These are phyloP conservation scores for Romanogobio albipinnatus DNA, from an alignment of 2,113 vertebrate genomes.

Conservation along the genomic window DNA sequence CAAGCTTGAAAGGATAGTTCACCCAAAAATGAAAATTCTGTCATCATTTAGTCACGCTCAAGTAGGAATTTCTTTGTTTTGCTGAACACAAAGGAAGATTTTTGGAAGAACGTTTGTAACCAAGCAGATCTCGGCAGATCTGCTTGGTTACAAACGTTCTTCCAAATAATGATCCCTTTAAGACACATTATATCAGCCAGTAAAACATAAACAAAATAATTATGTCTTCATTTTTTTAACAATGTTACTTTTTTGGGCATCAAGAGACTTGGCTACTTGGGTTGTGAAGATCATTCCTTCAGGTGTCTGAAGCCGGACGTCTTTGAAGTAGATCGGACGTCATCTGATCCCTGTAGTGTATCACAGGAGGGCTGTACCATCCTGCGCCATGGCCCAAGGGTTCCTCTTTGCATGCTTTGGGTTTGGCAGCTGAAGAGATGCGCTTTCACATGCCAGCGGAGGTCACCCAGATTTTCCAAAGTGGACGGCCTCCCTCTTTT, in stretches of 20 bases:
- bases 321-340: constrained; percentile 8
- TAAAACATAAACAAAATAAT: neutral
- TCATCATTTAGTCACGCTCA: too few relatives aligned
- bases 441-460: constrained; percentile 71
- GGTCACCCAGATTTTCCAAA: constrained; percentile 78
- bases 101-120: too few relatives aligned
- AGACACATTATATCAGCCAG: neutral
- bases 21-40: too few relatives aligned
- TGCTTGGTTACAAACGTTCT: too few relatives aligned
- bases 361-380: constrained; percentile 59
- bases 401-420: constrained; percentile 65
- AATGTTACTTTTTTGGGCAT: neutral
- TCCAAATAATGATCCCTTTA: too few relatives aligned
- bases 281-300: neutral
- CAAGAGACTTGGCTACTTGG: neutral
- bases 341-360: constrained; percentile 24
- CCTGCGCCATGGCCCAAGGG: constrained; percentile 70
- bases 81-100: too few relatives aligned
- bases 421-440: constrained; percentile 75
- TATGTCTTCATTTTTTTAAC: neutral
- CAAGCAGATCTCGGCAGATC: too few relatives aligned
- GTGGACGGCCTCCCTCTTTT: constrained; percentile 75
- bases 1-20: too few relatives aligned
- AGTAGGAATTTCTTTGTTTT: too few relatives aligned
- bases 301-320: neutral